Conservation (phyloP, 2,113 vertebrate genomes). For the Sphaerodactylus townsendi region DNA sequence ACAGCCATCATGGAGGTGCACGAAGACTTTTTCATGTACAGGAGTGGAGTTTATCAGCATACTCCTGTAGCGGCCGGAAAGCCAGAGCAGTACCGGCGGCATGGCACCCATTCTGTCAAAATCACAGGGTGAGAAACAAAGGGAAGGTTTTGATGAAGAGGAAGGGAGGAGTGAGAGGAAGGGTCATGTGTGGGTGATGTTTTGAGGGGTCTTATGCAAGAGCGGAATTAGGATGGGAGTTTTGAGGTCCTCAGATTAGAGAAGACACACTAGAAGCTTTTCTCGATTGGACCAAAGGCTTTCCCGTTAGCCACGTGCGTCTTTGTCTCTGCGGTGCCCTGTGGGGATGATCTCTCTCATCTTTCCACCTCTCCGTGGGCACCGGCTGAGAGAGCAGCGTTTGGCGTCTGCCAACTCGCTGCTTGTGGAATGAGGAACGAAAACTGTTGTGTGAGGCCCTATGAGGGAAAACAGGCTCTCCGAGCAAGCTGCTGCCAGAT, state of each 20-base stretch:
- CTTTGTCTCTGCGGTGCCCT: background rate
- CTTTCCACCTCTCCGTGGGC: background rate
- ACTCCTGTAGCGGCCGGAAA: slow-evolving; percentile 82
- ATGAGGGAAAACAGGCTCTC: background rate
- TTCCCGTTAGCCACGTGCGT: no score
- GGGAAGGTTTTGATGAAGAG: background rate
- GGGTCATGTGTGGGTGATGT: background rate
- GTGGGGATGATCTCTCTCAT: background rate
- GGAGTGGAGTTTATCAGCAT: slow-evolving; percentile 90
- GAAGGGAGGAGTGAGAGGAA: background rate
- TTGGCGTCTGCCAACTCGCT: background rate
- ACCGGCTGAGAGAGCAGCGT: background rate
- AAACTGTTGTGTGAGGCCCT: background rate
- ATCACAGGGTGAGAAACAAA: slow-evolving; percentile 86
- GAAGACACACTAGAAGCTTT: no score
- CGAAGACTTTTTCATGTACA: slow-evolving; percentile 96
- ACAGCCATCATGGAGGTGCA: slow-evolving; percentile 97
- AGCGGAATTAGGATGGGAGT: background rate
- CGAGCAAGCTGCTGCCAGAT: background rate
- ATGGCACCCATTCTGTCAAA: slow-evolving; percentile 93
- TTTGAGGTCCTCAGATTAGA: background rate
- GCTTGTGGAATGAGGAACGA: background rate
- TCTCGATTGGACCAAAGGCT: no score
- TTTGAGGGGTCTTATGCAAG: background rate
- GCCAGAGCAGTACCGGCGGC: slow-evolving; percentile 79